Base-by-base conservation (phyloP, 2,797 vertebrate species). In the Botia kubotai region DNA sequence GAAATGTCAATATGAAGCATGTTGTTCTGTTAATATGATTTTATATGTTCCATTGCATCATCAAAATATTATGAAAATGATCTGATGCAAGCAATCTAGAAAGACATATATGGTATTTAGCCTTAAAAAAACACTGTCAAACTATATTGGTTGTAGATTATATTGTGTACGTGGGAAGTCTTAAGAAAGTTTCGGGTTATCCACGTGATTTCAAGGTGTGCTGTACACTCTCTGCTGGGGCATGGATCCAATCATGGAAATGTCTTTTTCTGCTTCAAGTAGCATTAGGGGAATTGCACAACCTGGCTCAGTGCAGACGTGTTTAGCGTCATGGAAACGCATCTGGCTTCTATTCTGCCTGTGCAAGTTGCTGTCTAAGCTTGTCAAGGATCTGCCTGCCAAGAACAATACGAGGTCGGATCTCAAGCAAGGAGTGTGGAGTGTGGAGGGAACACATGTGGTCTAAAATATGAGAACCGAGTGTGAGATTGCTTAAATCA, bases 251-350 rank as follows among this genome's bases (percentile, higher is more conserved):
- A 84, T 86, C 53, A 80, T 84, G 79, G 73, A 84, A 82, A 78
- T 74, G 73, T 63, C 72, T 57, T 72, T 82, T 16, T 63, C 76
- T 86, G 81, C 70, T 81, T 73, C 21, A 83, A 75, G 80, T 77
- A 74, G 70, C 67, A 23, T 75, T 80, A 70, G 73, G 26, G 62
- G 79, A 79, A 78, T 86, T 89, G 81, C 77, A 65, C 85, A 89
- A 86, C 58, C 21, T 26, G 4, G 68, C 17, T 75, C 50, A 0
- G 69, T 12, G 77, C 52, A 85, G 72, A 84, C 82, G 52, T 60
- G 68, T 60, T 26, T 70, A 79, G 82, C 85, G 80, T 88, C 86
- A 88, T 85, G 88, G 88, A 89, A 88, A 88, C 67, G 66, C 69
- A 81, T 85, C 81, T 86, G 84, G 78, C 82, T 86, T 89, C 80